Evolutionary conservation across 1,140 invertebrate genomes (phyloP).

Genomic region (Rhopalosiphum maidis): DNA sequence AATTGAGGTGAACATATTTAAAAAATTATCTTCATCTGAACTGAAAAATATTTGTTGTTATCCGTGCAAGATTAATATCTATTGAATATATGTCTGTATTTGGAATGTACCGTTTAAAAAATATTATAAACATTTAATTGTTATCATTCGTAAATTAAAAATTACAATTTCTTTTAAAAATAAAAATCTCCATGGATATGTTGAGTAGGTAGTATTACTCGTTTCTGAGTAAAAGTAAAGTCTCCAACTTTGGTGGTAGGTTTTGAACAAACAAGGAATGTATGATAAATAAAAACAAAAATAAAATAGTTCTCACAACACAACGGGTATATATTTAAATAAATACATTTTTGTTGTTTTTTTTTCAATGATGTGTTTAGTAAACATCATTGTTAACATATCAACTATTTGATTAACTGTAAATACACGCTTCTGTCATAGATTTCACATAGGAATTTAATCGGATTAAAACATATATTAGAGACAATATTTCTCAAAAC

Average conservation of each 20-base stretch:
- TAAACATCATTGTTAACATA: conserved; percentile 31
- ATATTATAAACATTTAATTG: too few species aligned
- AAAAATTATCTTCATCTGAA: too few species aligned
- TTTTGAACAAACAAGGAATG: neutral
- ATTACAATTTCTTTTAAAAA: too few species aligned
- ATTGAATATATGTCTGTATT: too few species aligned
- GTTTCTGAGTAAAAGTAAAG: too few species aligned
- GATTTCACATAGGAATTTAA: conserved; percentile 33
- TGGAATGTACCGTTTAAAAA: too few species aligned
- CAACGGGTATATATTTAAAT: conserved; percentile 37
- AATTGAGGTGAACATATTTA: too few species aligned
- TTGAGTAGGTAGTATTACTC: too few species aligned
- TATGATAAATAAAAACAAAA: neutral
- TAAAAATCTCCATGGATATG: too few species aligned
- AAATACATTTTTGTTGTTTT: conserved; percentile 41
- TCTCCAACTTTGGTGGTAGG: neutral
- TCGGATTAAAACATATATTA: neutral
- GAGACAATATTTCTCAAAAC: conserved; percentile 13
- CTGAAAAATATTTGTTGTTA: too few species aligned
- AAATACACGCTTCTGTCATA: conserved; percentile 24
- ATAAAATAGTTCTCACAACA: conserved; percentile 32
- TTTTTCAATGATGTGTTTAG: neutral
- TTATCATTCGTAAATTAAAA: too few species aligned
- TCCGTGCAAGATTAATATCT: too few species aligned
- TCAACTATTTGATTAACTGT: conserved; percentile 35